Evolutionary conservation across 2,888 invertebrate species (phyloP).

Genomic region (Ypsolopha sequella): DNA sequence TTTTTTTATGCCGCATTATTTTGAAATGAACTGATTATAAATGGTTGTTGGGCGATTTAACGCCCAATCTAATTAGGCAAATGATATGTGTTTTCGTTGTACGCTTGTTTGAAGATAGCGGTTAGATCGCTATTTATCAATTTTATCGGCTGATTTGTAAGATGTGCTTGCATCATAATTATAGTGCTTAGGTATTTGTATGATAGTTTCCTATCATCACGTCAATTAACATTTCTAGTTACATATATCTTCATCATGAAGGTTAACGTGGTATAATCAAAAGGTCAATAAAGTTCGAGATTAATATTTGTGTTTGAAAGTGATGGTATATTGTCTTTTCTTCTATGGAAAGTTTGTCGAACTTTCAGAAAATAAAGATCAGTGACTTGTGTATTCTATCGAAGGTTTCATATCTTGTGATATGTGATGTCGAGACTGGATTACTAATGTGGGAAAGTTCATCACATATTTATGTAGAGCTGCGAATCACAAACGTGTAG

Average conservation of each 20-base stretch:
- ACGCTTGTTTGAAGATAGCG: conserved; percentile 34
- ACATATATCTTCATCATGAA: not conserved
- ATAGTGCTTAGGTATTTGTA: not conserved
- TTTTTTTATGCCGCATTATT: conserved; percentile 66
- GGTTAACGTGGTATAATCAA: too few species aligned
- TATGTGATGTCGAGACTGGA: not conserved
- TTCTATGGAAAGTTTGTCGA: not conserved
- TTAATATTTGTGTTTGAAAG: too few species aligned
- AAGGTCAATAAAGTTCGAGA: too few species aligned
- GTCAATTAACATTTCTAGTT: not conserved
- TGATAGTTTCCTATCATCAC: not conserved
- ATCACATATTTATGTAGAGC: not conserved
- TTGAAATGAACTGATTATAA: conserved; percentile 70
- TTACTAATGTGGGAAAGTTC: not conserved
- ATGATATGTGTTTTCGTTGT: conserved; percentile 65
- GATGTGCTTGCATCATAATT: not conserved
- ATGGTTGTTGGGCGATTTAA: conserved; percentile 70
- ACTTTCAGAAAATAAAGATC: not conserved
- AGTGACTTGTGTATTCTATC: not conserved
- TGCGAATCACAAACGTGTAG: not conserved
- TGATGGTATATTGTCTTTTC: too few species aligned
- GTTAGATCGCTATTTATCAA: conserved; percentile 32
- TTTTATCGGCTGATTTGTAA: not conserved
- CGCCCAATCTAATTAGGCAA: conserved; percentile 71
- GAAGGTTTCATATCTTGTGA: not conserved